Conservation (phyloP, 2,888 invertebrate genomes). For the Cyclophora albipunctata region DNA sequence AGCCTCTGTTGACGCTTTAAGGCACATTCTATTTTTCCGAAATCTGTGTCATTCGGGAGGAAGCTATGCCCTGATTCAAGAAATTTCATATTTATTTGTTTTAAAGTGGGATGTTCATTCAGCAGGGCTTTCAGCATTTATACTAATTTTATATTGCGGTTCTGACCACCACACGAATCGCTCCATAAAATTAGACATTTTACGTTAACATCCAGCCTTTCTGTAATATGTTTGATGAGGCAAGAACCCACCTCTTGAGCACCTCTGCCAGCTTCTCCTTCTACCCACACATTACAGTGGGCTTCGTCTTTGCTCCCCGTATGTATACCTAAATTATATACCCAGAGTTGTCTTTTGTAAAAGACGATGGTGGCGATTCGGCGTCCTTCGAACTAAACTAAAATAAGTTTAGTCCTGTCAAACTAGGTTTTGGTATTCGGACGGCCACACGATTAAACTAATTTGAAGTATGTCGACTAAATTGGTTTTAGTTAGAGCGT, state of each 20-base stretch:
- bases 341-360: slow-evolving; percentile 17
- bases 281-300: slow-evolving; percentile 16
- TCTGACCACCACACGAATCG: slow-evolving; percentile 21
- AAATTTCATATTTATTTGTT: slow-evolving; percentile 2
- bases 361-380: too few species aligned
- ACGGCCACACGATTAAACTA: too few species aligned
- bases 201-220: background rate
- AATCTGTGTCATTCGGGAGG: slow-evolving; percentile 18
- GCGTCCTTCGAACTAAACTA: too few species aligned
- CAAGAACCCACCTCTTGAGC: slow-evolving; percentile 18
- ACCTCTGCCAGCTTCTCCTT: slow-evolving; percentile 19
- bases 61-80: slow-evolving; percentile 10
- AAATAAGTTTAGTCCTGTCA: too few species aligned
- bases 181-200: slow-evolving; percentile 1
- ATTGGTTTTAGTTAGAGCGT: too few species aligned
- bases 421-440: too few species aligned
- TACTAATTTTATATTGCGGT: slow-evolving; percentile 18
- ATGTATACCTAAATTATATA: slow-evolving; percentile 14
- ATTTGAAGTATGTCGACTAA: too few species aligned
- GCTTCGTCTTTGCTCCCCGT: slow-evolving; percentile 8
- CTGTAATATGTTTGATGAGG: slow-evolving; percentile 1
- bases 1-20: slow-evolving; percentile 12
- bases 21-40: slow-evolving; percentile 13
- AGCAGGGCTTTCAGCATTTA: slow-evolving; percentile 13
- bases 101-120: slow-evolving; percentile 2